Evolutionary conservation across 2,113 vertebrate genomes (phyloP).

Genomic region (Siniperca chuatsi): DNA sequence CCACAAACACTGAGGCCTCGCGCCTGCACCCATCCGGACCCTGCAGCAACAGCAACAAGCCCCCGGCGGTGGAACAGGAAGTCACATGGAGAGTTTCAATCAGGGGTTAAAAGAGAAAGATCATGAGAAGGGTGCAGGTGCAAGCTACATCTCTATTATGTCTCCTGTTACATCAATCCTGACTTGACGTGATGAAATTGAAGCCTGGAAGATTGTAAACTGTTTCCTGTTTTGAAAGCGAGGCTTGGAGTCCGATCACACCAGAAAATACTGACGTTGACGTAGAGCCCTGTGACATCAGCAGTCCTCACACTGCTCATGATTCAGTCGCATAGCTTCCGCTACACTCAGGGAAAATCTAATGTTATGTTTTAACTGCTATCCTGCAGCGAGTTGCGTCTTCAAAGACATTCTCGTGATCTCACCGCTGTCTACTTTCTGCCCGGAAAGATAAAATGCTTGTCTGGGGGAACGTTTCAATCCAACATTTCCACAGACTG

Average conservation of each 20-base stretch:
- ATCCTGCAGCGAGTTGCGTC: neutral
- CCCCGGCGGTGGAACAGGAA: slow-evolving; percentile 5
- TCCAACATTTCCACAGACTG: no score
- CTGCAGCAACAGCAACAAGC: slow-evolving; percentile 75
- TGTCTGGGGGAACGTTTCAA: no score
- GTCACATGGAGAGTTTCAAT: slow-evolving; percentile 40
- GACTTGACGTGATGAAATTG: neutral
- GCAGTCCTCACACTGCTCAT: no score
- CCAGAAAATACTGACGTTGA: neutral
- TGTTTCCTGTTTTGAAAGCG: neutral
- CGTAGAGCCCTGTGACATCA: no score
- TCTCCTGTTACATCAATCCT: neutral
- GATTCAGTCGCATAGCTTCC: no score
- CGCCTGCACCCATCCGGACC: slow-evolving; percentile 81
- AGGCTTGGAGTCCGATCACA: neutral
- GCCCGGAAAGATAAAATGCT: no score
- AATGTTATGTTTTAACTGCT: no score
- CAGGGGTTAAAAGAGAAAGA: slow-evolving; percentile 27
- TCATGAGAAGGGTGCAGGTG: neutral
- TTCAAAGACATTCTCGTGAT: neutral
- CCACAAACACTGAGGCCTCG: slow-evolving; percentile 83
- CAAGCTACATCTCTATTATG: neutral
- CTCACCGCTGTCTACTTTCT: neutral
- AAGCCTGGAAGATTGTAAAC: neutral
- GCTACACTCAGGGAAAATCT: no score